Percentiles rank a stretch among this genome's conserved stretches.
These are phyloP conservation scores for Calcarius ornatus DNA, from an alignment of 2,113 vertebrate species.

Conservation along the genomic window DNA sequence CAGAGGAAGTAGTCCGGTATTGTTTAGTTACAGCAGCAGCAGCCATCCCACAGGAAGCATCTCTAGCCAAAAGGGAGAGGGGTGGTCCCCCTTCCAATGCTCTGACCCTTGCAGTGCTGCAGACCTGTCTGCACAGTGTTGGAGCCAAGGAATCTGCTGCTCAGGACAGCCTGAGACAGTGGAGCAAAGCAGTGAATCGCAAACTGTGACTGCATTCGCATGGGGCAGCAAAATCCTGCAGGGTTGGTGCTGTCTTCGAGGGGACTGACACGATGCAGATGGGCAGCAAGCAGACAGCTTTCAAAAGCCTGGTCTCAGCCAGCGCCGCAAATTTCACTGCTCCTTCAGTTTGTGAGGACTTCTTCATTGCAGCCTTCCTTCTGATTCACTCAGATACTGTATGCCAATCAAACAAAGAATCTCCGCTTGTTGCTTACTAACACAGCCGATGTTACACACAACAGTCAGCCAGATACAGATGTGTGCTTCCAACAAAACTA, in stretches of 20 bases:
- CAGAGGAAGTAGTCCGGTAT: not conserved
- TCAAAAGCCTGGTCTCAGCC: not conserved
- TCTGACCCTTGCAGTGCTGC: not conserved
- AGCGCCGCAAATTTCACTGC: not conserved
- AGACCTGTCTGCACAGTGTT: not conserved
- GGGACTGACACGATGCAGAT: not conserved
- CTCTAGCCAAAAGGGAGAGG: constrained; percentile 8
- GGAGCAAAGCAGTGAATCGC: not conserved
- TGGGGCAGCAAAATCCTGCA: not conserved
- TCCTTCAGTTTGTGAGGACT: not conserved
- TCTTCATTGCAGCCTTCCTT: not conserved
- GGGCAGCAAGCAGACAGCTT: not conserved
- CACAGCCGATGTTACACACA: not conserved
- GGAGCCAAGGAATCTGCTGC: not conserved
- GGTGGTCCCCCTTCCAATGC: not conserved
- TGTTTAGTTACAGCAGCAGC: constrained; percentile 13
- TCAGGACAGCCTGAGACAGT: not conserved
- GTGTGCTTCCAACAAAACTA: not conserved
- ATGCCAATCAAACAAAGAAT: not conserved
- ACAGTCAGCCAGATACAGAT: not conserved
- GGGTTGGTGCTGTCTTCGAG: not conserved
- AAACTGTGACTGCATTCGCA: not conserved
- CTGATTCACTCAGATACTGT: not conserved
- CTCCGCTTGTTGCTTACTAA: not conserved
- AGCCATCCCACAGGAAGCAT: constrained; percentile 34